phyloP scores from a whole-genome alignment of 2,797 vertebrate species.

The Lithobates sylvaticus region DNA sequence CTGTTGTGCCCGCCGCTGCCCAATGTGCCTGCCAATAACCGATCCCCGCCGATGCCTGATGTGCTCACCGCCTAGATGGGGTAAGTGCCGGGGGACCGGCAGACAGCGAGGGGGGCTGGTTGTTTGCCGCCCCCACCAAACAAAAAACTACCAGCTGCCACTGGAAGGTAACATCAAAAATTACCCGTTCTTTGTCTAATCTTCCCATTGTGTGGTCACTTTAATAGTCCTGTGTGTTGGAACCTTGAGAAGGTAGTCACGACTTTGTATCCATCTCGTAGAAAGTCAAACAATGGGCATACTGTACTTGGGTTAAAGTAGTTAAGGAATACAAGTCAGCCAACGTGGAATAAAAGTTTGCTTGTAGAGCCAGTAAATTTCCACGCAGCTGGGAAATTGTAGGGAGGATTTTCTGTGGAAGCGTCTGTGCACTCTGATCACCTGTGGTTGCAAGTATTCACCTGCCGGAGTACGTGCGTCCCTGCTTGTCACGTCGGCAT shows the following conservation, averaged over 20 bases:
- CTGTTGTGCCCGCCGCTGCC: too few species aligned
- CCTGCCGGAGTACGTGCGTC: conserved; percentile 43
- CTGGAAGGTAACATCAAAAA: too few species aligned
- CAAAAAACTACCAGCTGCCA: too few species aligned
- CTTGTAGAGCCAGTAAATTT: neutral
- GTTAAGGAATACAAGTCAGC: neutral
- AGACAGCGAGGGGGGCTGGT: too few species aligned
- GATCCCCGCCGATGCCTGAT: too few species aligned
- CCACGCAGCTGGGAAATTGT: neutral
- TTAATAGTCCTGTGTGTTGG: neutral
- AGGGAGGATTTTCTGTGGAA: neutral
- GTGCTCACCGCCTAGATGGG: too few species aligned
- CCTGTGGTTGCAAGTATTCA: neutral
- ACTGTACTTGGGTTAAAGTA: neutral
- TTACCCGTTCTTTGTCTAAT: too few species aligned
- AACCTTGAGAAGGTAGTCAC: neutral
- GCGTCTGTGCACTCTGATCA: neutral
- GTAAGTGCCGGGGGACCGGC: too few species aligned
- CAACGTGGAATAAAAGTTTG: neutral
- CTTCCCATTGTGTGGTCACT: neutral
- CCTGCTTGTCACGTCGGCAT: conserved; percentile 14
- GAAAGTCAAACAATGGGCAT: neutral
- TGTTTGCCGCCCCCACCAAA: too few species aligned
- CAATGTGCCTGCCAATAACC: too few species aligned
- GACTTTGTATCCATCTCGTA: neutral